Percentiles rank a stretch among this genome's conserved stretches.
Conservation (phyloP, 1,140 invertebrate genomes). For the Lethrus apterus region DNA sequence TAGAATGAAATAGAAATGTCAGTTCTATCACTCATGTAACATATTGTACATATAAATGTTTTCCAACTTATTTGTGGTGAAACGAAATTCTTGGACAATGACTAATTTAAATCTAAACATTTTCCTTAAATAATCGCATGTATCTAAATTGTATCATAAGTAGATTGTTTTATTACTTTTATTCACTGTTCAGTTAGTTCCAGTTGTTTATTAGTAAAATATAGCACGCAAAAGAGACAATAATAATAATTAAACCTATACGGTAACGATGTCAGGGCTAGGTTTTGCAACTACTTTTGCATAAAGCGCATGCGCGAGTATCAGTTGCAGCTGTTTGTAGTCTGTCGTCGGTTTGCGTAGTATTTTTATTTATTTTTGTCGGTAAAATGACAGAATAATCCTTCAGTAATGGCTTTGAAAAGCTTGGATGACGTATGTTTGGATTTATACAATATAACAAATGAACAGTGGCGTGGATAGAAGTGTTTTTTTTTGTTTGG, state of each 20-base stretch:
- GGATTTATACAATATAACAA: constrained; percentile 10
- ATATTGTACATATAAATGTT: too few relatives aligned
- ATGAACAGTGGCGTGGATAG: neutral
- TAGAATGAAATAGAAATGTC: too few relatives aligned
- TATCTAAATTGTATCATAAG: too few relatives aligned
- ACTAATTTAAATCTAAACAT: too few relatives aligned
- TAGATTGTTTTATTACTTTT: too few relatives aligned
- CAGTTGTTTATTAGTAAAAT: too few relatives aligned
- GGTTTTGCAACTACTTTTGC: neutral
- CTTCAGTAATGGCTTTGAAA: constrained; percentile 6
- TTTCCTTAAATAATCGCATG: too few relatives aligned
- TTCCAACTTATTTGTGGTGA: too few relatives aligned
- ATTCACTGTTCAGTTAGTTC: too few relatives aligned
- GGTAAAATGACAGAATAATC: constrained; percentile 5
- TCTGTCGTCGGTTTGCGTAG: constrained; percentile 26
- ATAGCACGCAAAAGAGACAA: neutral
- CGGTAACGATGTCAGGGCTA: constrained; percentile 9
- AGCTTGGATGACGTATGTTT: constrained; percentile 11
- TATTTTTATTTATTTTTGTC: constrained; percentile 24
- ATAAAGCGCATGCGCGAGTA: constrained; percentile 18
- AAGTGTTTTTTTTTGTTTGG: too few relatives aligned
- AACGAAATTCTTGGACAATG: too few relatives aligned
- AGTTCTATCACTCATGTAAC: too few relatives aligned
- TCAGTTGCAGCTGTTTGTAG: constrained; percentile 26
- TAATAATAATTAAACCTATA: neutral